Evolutionary conservation across 2,113 vertebrate species (phyloP), one percentile per base, ranked within the genome.

Genomic region (Catagonus wagneri): DNA sequence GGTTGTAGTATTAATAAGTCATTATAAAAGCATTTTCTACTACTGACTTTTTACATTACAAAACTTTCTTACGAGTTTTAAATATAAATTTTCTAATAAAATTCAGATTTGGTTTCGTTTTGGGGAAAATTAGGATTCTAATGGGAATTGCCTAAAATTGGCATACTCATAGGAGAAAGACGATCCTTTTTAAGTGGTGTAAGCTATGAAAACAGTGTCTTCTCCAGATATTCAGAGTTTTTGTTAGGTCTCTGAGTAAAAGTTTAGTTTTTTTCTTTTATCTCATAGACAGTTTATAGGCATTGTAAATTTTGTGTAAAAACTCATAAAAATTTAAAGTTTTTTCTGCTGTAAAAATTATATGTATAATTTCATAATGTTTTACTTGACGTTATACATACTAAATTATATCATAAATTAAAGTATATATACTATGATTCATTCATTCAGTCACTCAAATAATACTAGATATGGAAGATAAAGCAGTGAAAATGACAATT

Each of bases 331-430:
- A n/a, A 66, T 68, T 17, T 65, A n/a, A 76, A 93, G 3, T 60
- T 80, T 23, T 52, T 17, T 72, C 39, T 93, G 54, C 76, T 76
- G 1, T 68, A 83, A 94, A 93, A 89, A 94, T 56, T 39, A 27
- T 72, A 78, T 60, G 34, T 39, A 27, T 22, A 78, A 72, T 36
- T 72, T 71, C 11, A n/a, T 54, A 88, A 54, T 56, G 61, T 79
- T 61, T 39, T 80, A 25, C 78, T 71, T 54, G 25, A 56, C 74
- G 10, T n/a, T 88, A n/a, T 44, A 52, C 25, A 87, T 16, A 50
- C 19, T 71, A 87, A 36, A 93, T 68, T 34, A 71, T 61, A 36
- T 16, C 12, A 60, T 93, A 60, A 78, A 52, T 61, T 58, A 72
- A 50, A 17, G 25, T 75, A 32, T 19, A 7, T 29, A 36, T 69